phyloP scores from a whole-genome alignment of 2,888 invertebrate genomes.

The Hartigia nigra region DNA sequence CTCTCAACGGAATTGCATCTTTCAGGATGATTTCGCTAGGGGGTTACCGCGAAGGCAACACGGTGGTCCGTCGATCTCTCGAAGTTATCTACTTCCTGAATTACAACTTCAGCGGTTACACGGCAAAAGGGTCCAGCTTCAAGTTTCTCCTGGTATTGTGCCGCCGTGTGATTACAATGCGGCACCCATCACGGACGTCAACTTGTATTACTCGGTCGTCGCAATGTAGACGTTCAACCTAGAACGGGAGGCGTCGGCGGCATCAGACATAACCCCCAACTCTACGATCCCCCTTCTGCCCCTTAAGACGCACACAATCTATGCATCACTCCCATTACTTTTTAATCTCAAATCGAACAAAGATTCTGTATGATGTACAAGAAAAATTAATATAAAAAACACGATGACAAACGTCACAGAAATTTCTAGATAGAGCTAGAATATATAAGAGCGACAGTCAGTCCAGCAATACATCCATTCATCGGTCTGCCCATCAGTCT shows the following conservation, averaged over 20 bases:
- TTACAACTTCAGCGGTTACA: background rate
- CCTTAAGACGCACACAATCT: background rate
- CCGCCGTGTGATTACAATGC: background rate
- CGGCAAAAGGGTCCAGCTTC: background rate
- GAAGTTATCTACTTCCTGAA: background rate
- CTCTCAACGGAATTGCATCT: conserved; percentile 2
- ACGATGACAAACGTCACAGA: background rate
- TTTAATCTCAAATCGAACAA: background rate
- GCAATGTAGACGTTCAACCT: conserved; percentile 10
- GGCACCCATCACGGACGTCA: background rate
- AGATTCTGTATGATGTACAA: too few species aligned
- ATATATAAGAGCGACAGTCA: background rate
- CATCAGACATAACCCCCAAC: background rate
- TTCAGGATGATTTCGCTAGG: conserved; percentile 6
- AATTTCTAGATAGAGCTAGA: background rate
- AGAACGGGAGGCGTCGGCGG: background rate
- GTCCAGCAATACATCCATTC: conserved; percentile 19
- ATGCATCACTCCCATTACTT: background rate
- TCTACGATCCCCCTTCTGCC: too few species aligned
- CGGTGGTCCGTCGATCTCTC: background rate
- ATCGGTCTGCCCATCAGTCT: conserved; percentile 41
- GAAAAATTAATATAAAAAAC: background rate
- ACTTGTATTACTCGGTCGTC: conserved; percentile 26
- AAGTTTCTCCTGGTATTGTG: background rate
- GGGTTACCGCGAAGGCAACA: background rate